Evolutionary conservation across 2,113 vertebrate genomes (phyloP), one percentile per base, ranked within the genome.

Genomic region (Numenius arquata): DNA sequence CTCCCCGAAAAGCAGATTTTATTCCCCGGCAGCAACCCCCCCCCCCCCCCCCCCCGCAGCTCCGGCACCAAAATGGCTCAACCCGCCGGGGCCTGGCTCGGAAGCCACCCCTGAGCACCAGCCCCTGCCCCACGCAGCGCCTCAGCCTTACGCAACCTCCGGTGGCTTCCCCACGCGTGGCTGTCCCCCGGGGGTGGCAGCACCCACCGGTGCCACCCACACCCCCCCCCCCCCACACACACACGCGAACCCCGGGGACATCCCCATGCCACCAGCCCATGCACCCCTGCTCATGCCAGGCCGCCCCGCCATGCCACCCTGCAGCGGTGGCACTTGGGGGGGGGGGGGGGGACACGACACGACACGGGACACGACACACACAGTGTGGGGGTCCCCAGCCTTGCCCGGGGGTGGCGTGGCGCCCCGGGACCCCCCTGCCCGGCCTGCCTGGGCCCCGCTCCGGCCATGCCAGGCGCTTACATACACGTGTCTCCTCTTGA

Each of bases 401-500:
- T 53, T 29, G 52, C 26, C 15, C 4, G 20, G 3, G 41, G 9
- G 32, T 55, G 43, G 66, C 40, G n/a, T 4, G 6, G 43, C 5
- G 9, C 6, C 55, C 72, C 48, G 11, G 62, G 29, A 19, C 17
- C 58, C 53, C 80, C 72, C 76, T 21, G 83, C 36, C 47, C 30
- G 19, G 48, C 52, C 74, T 6, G 67, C 32, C 41, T 15, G 67
- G 73, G 38, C 43, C 82, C 72, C 53, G 34, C 80, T 85, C 50
- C 27, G 88, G 85, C 91, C 81, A 2, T 38, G 65, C 70, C 85
- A 8, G 73, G 85, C 36, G 40, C 94, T 93, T 89, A 94, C 93
- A 48, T 82, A 65, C 92, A 85, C 62, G 71, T 58, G 90, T 88
- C 52, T 94, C 91, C 86, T 74, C 91, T 88, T 88, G 95, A 93